Conservation (phyloP, 1,140 invertebrate species). For the Conopomorpha cramerella region DNA sequence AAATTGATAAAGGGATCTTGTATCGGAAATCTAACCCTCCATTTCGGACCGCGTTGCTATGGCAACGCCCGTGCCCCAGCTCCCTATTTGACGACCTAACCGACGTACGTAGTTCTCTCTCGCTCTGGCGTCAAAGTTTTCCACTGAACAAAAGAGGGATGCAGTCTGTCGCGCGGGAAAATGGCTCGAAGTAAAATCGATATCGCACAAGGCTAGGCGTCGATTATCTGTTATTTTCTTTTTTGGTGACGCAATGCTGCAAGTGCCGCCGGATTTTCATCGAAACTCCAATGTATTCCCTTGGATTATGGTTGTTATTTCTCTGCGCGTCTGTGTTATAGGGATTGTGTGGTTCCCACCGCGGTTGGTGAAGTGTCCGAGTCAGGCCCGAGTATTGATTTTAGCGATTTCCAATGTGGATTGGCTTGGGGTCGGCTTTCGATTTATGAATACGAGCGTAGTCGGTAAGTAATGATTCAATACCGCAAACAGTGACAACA, state of each 20-base stretch:
- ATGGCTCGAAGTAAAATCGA: constrained; percentile 46
- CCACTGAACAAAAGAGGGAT: constrained; percentile 13
- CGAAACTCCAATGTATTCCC: too few relatives aligned
- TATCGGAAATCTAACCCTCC: constrained; percentile 43
- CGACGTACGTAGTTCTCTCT: constrained; percentile 9
- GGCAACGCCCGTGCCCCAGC: constrained; percentile 21
- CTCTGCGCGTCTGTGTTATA: too few relatives aligned
- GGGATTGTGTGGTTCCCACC: too few relatives aligned
- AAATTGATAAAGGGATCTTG: constrained; percentile 13
- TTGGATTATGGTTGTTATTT: too few relatives aligned
- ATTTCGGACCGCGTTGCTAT: constrained; percentile 30
- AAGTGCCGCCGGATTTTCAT: constrained; percentile 1
- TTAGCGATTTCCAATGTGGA: too few relatives aligned
- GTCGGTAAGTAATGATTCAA: too few relatives aligned
- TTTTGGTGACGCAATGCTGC: constrained; percentile 9
- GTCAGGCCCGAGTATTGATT: constrained; percentile 49
- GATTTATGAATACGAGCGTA: too few relatives aligned
- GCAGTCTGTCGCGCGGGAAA: constrained; percentile 13
- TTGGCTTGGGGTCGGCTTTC: too few relatives aligned
- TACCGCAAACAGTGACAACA: too few relatives aligned
- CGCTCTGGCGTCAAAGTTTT: constrained; percentile 8
- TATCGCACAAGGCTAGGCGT: constrained; percentile 58
- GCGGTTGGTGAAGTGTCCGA: constrained; percentile 13
- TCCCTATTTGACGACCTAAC: constrained; percentile 7
- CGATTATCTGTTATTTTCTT: constrained; percentile 47